Base-by-base conservation (phyloP, 2,888 invertebrate species). In the Sarcophaga variegata region DNA sequence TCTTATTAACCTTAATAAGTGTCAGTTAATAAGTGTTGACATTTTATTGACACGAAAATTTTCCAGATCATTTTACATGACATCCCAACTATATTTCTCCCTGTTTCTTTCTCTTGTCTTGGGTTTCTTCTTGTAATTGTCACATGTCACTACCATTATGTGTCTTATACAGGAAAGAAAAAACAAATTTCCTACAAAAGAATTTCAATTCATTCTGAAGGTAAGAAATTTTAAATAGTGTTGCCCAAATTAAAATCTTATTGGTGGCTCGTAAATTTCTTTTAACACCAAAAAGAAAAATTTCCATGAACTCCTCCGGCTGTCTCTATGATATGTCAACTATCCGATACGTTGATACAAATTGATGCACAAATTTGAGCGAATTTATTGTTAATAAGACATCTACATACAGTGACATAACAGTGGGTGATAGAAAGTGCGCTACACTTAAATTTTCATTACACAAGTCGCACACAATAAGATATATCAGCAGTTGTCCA, bases 1-100 rank as follows among this genome's bases (percentile, higher is more conserved):
- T n/a, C 14, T 59, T 70, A 69, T 63, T 70, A 74, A 67, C 45
- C 11, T 83, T 76, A 60, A 66, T 64, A 62, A 45, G 27, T 69
- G 83, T 83, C 83, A 74, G 3, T 54, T 67, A 25, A 67, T 14
- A 69, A 45, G 75, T 79, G 81, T 47, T 81, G 80, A 78, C 79
- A 77, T 72, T 83, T 80, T 37, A 83, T 80, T 67, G 80, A 63
- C 59, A 69, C n/a, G 20, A 37, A 45, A 76, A 63, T 74, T 82
- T 75, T 80, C 66, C 12, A 25, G 25, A 60, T 63, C 70, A 80
- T 49, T 83, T 86, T 64, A 74, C 67, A 74, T 74, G 77, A 71
- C 64, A 72, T 27, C 25, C 47, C 63, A 59, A n/a, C 62, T 14
- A 62, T 60, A 11, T n/a, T n/a, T 6, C 2, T 37, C 14, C 22